A percentile compares a stretch with the other conserved stretches of the same genome.
These are phyloP conservation scores for Palloptera scutellata DNA, from an alignment of 2,888 invertebrate genomes.

Conservation along the genomic window DNA sequence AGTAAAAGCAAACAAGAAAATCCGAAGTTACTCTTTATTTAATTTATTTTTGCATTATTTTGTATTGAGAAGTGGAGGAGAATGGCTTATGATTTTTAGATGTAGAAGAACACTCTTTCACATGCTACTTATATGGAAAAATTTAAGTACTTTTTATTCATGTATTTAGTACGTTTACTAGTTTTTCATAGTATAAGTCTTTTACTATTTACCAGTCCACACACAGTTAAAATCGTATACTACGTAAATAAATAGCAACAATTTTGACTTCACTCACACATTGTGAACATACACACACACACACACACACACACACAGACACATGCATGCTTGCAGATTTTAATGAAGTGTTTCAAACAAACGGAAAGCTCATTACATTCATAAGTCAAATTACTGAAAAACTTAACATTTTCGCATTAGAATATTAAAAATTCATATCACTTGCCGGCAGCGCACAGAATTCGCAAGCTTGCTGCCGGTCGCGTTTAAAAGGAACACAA, in stretches of 20 bases:
- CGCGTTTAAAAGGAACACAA: too few relatives aligned
- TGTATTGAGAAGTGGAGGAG: neutral
- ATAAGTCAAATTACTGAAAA: conserved; percentile 9
- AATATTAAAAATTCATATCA: conserved; percentile 18
- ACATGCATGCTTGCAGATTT: conserved; percentile 5
- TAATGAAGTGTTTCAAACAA: conserved; percentile 12
- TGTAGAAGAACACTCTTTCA: too few relatives aligned
- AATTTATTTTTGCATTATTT: neutral
- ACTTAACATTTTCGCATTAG: conserved; percentile 27
- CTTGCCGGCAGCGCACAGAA: too few relatives aligned
- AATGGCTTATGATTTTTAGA: neutral
- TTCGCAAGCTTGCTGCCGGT: too few relatives aligned
- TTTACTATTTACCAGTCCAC: too few relatives aligned
- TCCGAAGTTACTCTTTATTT: neutral
- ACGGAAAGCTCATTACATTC: conserved; percentile 23
- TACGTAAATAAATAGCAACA: conserved; percentile 19
- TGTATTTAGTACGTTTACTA: too few relatives aligned
- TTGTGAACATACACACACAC: conserved; percentile 10
- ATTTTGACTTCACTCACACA: conserved; percentile 26
- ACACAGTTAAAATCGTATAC: too few relatives aligned
- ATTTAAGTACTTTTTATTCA: too few relatives aligned
- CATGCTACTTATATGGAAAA: too few relatives aligned
- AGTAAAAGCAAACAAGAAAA: conserved; percentile 2
- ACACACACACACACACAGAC: conserved; percentile 18
- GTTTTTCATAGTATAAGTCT: too few relatives aligned